A percentile compares a stretch with the other conserved stretches of the same genome.
phyloP scores from a whole-genome alignment of 2,797 vertebrate species.

The Passerculus sandwichensis region DNA sequence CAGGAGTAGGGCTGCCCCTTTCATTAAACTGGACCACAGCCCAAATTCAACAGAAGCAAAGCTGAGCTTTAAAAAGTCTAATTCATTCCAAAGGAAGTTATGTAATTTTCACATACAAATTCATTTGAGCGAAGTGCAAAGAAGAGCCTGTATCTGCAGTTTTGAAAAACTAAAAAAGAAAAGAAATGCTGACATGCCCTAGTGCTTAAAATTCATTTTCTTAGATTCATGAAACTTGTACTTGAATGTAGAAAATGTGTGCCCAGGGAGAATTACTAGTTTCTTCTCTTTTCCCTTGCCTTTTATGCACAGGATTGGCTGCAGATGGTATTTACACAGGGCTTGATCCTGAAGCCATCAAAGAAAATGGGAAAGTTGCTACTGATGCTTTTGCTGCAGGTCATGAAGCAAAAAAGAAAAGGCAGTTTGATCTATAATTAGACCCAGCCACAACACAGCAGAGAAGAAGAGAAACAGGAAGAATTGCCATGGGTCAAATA shows the following conservation, averaged over 20 bases:
- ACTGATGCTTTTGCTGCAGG: conserved; percentile 30
- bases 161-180: background rate
- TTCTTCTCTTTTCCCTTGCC: background rate
- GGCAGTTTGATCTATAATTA: conserved; percentile 64
- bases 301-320: conserved; percentile 49
- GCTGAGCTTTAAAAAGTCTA: background rate
- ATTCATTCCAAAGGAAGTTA: background rate
- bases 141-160: background rate
- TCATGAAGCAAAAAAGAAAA: background rate
- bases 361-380: conserved; percentile 54
- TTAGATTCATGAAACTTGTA: conserved; percentile 9
- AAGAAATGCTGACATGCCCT: background rate
- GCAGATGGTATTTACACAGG: conserved; percentile 63
- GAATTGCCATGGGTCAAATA: conserved; percentile 33
- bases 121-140: background rate
- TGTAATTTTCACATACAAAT: background rate
- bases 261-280: conserved; percentile 11
- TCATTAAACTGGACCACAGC: background rate
- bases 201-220: background rate
- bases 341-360: conserved; percentile 52
- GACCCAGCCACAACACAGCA: conserved; percentile 36
- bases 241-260: conserved; percentile 26
- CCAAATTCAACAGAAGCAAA: background rate
- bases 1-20: background rate
- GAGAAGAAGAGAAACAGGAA: conserved; percentile 43